Percentiles rank a stretch among this genome's conserved stretches.
Evolutionary conservation across 2,797 vertebrate genomes (phyloP).

Genomic region (Intellagama lesueurii): DNA sequence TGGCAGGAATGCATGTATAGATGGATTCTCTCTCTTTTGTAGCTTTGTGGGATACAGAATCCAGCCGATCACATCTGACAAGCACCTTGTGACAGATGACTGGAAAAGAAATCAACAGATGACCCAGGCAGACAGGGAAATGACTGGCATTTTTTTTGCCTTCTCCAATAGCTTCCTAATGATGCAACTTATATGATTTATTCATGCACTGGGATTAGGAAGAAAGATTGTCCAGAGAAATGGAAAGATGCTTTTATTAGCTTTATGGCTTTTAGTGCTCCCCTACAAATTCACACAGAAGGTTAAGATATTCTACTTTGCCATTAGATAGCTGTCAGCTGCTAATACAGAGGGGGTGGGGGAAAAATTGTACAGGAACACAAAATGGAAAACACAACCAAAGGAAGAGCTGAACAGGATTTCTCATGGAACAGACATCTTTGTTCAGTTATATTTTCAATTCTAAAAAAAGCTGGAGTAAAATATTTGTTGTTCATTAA

Average conservation of each 20-base stretch:
- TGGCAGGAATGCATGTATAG: conserved; percentile 38
- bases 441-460: background rate
- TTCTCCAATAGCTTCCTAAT: conserved; percentile 39
- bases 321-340: conserved; percentile 18
- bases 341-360: background rate
- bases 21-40: conserved; percentile 60
- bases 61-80: conserved; percentile 56
- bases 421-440: background rate
- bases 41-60: conserved; percentile 3
- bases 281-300: conserved; percentile 49
- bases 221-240: conserved; percentile 4
- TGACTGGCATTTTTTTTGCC: conserved; percentile 42
- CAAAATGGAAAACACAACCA: background rate
- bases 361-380: background rate
- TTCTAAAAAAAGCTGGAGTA: background rate
- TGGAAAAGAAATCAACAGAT: conserved; percentile 42
- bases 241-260: conserved; percentile 14
- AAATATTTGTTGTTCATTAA: background rate
- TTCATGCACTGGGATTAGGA: conserved; percentile 51
- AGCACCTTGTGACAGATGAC: conserved; percentile 27
- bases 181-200: conserved; percentile 42
- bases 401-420: conserved; percentile 29
- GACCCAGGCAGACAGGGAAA: conserved; percentile 29
- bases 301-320: background rate
- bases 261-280: conserved; percentile 24